phyloP scores from a whole-genome alignment of 1,140 invertebrate genomes.

The Himalopsyche phryganea region DNA sequence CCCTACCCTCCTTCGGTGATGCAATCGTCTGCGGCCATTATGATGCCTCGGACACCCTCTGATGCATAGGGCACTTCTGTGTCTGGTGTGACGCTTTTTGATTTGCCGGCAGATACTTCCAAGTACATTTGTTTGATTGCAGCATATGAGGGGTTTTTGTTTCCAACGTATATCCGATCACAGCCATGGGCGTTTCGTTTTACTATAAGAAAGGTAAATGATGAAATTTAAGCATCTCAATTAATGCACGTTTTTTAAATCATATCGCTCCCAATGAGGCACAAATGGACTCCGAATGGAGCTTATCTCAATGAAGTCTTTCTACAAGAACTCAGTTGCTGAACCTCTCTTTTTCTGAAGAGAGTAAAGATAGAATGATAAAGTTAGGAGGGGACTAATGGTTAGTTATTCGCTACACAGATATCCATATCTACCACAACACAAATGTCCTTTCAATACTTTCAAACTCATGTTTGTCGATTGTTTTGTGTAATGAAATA shows the following conservation, averaged over 20 bases:
- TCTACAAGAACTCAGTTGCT: too few relatives aligned
- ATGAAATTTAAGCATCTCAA: neutral
- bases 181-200: conserved; percentile 69
- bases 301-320: too few relatives aligned
- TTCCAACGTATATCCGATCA: conserved; percentile 76
- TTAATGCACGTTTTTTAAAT: neutral
- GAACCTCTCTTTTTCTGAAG: too few relatives aligned
- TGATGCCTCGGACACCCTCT: conserved; percentile 71
- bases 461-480: too few relatives aligned
- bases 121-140: conserved; percentile 70
- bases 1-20: conserved; percentile 62
- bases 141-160: conserved; percentile 64
- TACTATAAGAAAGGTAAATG: conserved; percentile 34
- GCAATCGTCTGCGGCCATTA: conserved; percentile 67
- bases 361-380: too few relatives aligned
- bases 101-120: conserved; percentile 35
- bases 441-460: too few relatives aligned
- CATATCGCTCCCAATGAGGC: too few relatives aligned
- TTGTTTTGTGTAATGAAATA: too few relatives aligned
- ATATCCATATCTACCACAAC: too few relatives aligned
- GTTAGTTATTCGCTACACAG: too few relatives aligned
- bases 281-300: too few relatives aligned
- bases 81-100: conserved; percentile 37
- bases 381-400: too few relatives aligned
- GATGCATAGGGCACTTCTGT: conserved; percentile 51